Conservation (phyloP, 2,113 vertebrate genomes). For the Zapornia atra region DNA sequence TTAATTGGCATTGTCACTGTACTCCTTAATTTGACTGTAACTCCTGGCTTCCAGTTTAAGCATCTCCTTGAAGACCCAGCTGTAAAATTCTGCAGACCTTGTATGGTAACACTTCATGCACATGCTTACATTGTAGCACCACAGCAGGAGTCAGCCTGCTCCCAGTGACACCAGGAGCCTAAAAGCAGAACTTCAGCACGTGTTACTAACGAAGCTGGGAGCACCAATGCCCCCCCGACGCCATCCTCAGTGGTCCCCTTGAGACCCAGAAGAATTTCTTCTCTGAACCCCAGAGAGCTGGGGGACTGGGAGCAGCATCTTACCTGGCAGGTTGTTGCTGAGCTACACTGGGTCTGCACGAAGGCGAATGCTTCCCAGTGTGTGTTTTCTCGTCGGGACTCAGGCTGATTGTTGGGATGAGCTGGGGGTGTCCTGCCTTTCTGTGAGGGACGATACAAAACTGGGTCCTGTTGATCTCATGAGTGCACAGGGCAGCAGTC, state of each 20-base stretch:
- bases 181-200: background rate
- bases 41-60: background rate
- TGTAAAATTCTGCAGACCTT: background rate
- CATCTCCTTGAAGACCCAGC: background rate
- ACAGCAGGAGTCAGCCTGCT: background rate
- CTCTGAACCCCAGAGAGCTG: background rate
- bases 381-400: background rate
- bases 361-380: background rate
- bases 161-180: background rate
- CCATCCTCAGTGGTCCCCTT: background rate
- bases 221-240: no score
- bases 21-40: background rate
- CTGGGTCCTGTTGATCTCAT: background rate
- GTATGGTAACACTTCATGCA: constrained; percentile 40
- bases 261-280: no score
- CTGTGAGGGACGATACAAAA: background rate
- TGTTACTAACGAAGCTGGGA: background rate
- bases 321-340: background rate
- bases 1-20: background rate
- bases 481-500: background rate
- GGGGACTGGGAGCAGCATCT: background rate
- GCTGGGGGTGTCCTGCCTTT: background rate
- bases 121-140: background rate
- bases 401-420: background rate
- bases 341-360: background rate